These are phyloP conservation scores for Smutsia temminckii DNA, from an alignment of 2,797 vertebrate species.

Conservation along the genomic window DNA sequence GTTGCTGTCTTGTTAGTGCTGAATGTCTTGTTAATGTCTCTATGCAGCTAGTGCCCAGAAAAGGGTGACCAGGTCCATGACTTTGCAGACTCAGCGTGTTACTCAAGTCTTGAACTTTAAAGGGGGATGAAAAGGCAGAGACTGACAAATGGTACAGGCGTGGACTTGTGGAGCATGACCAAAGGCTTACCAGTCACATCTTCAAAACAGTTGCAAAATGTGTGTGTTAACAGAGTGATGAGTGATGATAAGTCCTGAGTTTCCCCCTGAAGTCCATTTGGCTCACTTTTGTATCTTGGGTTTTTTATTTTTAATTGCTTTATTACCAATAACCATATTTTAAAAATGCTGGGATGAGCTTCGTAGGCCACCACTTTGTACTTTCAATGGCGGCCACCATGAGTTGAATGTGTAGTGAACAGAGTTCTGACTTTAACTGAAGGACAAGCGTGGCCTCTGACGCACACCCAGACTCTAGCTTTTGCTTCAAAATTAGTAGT, in stretches of 20 bases:
- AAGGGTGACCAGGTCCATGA: neutral
- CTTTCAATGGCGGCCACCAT: neutral
- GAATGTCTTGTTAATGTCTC: neutral
- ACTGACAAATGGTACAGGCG: neutral
- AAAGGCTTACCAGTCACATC: neutral
- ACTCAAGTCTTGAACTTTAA: neutral
- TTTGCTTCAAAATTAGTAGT: neutral
- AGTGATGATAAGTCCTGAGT: rapidly evolving
- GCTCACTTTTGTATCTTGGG: neutral
- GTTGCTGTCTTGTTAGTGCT: neutral
- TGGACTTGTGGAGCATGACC: neutral
- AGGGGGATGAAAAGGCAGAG: neutral
- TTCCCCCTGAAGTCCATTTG: neutral
- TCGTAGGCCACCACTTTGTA: no score
- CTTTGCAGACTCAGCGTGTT: neutral
- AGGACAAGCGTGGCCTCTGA: neutral
- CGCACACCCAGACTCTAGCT: neutral
- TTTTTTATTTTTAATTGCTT: neutral
- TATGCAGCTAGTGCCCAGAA: neutral
- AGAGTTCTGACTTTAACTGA: neutral
- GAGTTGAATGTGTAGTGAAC: neutral
- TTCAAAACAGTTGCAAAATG: neutral
- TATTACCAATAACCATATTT: neutral
- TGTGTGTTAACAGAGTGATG: no score
- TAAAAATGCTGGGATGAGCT: no score